Base-by-base conservation (phyloP, 2,113 vertebrate species). In the Thamnaconus septentrionalis region DNA sequence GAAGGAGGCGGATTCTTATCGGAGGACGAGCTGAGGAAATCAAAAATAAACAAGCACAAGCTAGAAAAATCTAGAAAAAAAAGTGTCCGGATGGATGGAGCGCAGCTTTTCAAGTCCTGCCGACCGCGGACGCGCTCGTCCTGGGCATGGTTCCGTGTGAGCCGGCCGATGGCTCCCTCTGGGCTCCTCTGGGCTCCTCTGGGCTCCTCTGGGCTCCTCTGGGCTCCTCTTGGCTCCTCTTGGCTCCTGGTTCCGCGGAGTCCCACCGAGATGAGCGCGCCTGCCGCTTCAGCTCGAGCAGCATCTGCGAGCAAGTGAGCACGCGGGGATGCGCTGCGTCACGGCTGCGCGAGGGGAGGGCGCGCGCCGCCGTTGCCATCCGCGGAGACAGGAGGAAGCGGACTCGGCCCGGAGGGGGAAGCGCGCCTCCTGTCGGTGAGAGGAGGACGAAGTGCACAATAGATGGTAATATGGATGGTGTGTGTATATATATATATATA, bases 41-140 rank as follows among this genome's bases (percentile, higher is more conserved):
- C 18, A 31, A 31, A 31, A 31, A 31, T 31, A 31, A 31, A 31
- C 18, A 31, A 31, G 1, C 18, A 31, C 18, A 31, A 31, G 18
- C 18, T 31, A 31, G 18, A 0, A 61, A 71, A 51, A 49, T 49
- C 48, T 5, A 5, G 57, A 0, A n/a, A 8, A 9, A 78, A 66
- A 85, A 75, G 71, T 73, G 76, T 61, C 76, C 65, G 48, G 12
- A 5, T 12, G 69, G 54, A 73, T 48, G 68, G 65, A 60, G 56
- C 62, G 61, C 68, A 56, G 87, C 76, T 76, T 61, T 78, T 83
- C 80, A 91, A 76, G 86, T 87, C 75, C 59, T 69, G 72, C 60
- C 76, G 77, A 78, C 78, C 39, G 71, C 44, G 58, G 69, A 69
- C 40, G 45, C 60, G 53, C 67, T 80, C 79, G 58, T 72, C 39